Percentiles rank a stretch among this genome's conserved stretches.
These are phyloP conservation scores for Cyrtonyx montezumae DNA, from an alignment of 2,113 vertebrate genomes.

Conservation along the genomic window DNA sequence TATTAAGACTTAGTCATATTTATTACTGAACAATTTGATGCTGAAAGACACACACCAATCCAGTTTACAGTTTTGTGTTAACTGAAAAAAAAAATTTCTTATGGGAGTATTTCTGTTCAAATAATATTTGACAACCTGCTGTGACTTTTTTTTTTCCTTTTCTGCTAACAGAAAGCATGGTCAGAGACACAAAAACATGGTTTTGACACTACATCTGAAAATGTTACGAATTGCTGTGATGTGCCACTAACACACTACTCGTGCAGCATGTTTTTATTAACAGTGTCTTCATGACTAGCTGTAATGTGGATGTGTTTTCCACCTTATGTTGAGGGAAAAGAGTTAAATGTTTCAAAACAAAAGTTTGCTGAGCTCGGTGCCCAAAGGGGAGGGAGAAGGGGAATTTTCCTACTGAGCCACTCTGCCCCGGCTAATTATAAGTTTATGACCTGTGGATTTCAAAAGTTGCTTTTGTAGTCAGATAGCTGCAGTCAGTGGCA, in stretches of 20 bases:
- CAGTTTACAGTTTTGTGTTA: conserved; percentile 66
- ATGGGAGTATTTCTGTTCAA: conserved; percentile 24
- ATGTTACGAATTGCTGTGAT: conserved; percentile 61
- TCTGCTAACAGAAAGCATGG: conserved; percentile 19
- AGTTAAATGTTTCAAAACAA: conserved; percentile 50
- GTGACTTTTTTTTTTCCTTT: conserved; percentile 52
- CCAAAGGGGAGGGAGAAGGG: conserved; percentile 45
- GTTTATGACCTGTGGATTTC: conserved; percentile 66
- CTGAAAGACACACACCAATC: conserved; percentile 70
- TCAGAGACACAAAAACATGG: neutral
- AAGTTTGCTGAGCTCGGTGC: conserved; percentile 34
- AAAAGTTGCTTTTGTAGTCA: conserved; percentile 64
- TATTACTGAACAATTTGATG: conserved; percentile 80
- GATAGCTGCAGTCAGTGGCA: conserved; percentile 4
- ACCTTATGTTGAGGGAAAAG: conserved; percentile 43
- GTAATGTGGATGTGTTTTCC: neutral
- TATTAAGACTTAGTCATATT: conserved; percentile 74
- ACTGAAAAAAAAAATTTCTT: conserved; percentile 61
- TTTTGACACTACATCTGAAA: conserved; percentile 69
- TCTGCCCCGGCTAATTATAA: conserved; percentile 58
- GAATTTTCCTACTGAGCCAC: conserved; percentile 45
- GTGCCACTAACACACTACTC: conserved; percentile 60
- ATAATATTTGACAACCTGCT: conserved; percentile 51
- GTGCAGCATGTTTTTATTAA: conserved; percentile 61
- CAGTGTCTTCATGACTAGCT: conserved; percentile 46